phyloP scores from a whole-genome alignment of 2,797 vertebrate species.

The Propithecus deckenii region DNA sequence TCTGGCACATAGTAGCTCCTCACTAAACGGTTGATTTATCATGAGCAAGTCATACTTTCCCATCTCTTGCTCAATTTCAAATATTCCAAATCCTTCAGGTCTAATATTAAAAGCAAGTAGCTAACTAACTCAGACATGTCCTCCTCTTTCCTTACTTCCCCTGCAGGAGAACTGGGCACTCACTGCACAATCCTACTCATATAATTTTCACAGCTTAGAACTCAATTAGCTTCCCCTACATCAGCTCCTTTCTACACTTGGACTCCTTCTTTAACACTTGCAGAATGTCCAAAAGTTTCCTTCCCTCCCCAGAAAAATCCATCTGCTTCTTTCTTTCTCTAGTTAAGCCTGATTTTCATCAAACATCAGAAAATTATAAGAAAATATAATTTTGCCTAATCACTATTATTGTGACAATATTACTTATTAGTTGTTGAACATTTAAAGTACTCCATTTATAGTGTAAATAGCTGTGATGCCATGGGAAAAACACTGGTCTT shows the following conservation, averaged over 20 bases:
- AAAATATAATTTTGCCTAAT: slow-evolving; percentile 21
- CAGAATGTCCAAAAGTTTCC: background rate
- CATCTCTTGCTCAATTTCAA: background rate
- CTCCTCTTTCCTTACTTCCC: background rate
- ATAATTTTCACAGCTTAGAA: background rate
- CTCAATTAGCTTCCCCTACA: background rate
- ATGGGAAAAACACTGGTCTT: background rate
- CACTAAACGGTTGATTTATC: background rate
- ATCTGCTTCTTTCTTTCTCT: background rate
- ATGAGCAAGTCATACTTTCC: background rate
- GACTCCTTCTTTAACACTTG: background rate
- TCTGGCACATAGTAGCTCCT: background rate
- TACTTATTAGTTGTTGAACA: background rate
- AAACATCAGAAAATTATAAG: background rate
- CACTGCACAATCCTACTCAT: fast-evolving
- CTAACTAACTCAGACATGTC: no score
- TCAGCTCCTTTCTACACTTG: background rate
- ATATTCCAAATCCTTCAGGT: background rate
- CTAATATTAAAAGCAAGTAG: background rate
- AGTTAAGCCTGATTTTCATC: slow-evolving; percentile 17
- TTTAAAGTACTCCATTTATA: background rate
- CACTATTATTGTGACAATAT: background rate
- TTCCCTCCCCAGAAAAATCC: background rate
- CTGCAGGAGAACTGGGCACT: fast-evolving
- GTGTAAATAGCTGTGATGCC: background rate